Conservation (phyloP, 2,888 invertebrate species). For the Macroteleia sp. region DNA sequence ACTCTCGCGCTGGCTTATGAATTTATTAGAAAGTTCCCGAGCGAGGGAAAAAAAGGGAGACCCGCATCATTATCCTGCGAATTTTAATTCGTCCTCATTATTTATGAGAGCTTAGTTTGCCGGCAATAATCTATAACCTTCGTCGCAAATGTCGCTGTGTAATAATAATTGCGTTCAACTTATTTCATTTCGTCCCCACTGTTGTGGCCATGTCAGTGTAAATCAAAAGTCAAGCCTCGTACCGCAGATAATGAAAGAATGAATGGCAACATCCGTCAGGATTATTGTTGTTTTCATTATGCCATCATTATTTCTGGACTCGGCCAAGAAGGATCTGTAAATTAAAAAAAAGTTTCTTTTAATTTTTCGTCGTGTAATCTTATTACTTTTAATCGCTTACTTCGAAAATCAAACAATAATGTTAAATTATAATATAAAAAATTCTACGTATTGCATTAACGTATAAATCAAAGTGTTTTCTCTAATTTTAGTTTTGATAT, state of each 20-base stretch:
- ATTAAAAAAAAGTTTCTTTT: no score
- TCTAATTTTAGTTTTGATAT: no score
- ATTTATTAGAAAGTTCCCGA: conserved; percentile 73
- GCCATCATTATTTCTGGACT: no score
- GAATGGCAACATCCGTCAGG: conserved; percentile 23
- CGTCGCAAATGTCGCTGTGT: conserved; percentile 27
- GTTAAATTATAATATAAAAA: no score
- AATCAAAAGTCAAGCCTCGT: conserved; percentile 36
- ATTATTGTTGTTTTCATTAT: conserved; percentile 9
- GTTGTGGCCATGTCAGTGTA: conserved; percentile 61
- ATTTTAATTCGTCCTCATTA: conserved; percentile 58
- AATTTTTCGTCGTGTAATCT: no score
- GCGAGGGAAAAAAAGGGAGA: conserved; percentile 51
- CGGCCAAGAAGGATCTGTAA: no score
- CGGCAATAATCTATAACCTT: conserved; percentile 40
- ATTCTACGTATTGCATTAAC: no score
- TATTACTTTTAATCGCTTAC: no score
- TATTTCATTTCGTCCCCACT: conserved; percentile 29
- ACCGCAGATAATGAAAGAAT: conserved; percentile 40
- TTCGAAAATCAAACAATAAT: no score
- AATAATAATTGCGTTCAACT: conserved; percentile 47
- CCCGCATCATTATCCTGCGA: conserved; percentile 52
- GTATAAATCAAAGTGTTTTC: no score
- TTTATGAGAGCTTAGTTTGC: conserved; percentile 41
- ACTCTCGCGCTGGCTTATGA: conserved; percentile 68